Conservation (phyloP, 2,888 invertebrate species). For the Agriopis marginaria region DNA sequence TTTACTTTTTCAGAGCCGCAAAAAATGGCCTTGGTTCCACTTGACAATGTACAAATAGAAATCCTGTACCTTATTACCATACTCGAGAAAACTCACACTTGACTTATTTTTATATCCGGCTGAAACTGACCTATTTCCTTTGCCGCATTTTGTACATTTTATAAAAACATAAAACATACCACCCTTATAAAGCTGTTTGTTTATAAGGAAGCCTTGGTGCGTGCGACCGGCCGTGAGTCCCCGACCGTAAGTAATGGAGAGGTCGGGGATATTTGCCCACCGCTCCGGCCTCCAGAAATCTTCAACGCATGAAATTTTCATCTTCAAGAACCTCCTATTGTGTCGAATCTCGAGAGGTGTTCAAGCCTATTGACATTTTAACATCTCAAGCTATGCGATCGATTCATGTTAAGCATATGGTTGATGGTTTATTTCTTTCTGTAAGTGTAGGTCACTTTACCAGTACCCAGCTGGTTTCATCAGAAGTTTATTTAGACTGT, state of each 20-base stretch:
- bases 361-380: conserved; percentile 55
- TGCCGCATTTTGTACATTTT: conserved; percentile 37
- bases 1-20: background rate
- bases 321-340: conserved; percentile 54
- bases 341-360: conserved; percentile 53
- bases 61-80: conserved; percentile 30
- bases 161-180: conserved; percentile 43
- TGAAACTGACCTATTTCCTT: conserved; percentile 34
- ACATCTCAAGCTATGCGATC: conserved; percentile 33
- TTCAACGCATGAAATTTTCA: conserved; percentile 70
- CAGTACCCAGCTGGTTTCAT: too few relatives aligned
- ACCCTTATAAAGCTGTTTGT: conserved; percentile 59
- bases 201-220: conserved; percentile 57
- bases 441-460: background rate
- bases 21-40: conserved; percentile 16
- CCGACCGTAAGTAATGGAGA: conserved; percentile 71
- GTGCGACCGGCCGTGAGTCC: conserved; percentile 48
- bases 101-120: conserved; percentile 27
- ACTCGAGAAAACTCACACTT: conserved; percentile 18
- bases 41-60: conserved; percentile 13
- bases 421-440: background rate
- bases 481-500: background rate
- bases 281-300: conserved; percentile 59
- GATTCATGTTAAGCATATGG: conserved; percentile 9
- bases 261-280: conserved; percentile 65